These are phyloP conservation scores for Anoplius nigerrimus DNA, from an alignment of 2,888 invertebrate species.

Conservation along the genomic window DNA sequence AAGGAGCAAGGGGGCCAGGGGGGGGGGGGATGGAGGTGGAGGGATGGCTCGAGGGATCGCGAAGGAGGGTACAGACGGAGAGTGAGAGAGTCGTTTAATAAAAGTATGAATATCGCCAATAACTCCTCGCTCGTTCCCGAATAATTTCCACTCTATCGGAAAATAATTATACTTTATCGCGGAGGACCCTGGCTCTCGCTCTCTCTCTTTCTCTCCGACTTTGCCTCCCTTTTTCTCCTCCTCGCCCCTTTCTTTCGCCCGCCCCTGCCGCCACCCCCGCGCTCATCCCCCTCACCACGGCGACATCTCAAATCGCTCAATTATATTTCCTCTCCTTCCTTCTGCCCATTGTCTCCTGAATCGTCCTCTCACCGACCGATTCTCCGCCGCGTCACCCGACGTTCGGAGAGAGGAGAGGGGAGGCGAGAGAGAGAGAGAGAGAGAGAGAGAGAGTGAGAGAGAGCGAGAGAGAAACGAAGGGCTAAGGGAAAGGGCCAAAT, in stretches of 20 bases:
- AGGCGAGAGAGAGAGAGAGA: too few relatives aligned
- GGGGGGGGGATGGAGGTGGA: slow-evolving; percentile 1
- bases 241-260: slow-evolving; percentile 13
- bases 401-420: slow-evolving; percentile 23
- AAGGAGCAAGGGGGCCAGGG: slow-evolving; percentile 5
- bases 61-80: slow-evolving; percentile 31
- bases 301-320: slow-evolving; percentile 71
- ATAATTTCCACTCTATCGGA: slow-evolving; percentile 75
- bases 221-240: neutral
- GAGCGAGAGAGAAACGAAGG: too few relatives aligned
- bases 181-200: slow-evolving; percentile 47
- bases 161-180: slow-evolving; percentile 75
- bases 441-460: too few relatives aligned
- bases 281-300: slow-evolving; percentile 37
- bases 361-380: slow-evolving; percentile 47
- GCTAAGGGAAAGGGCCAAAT: slow-evolving; percentile 1
- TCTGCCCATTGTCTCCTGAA: slow-evolving; percentile 54
- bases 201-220: slow-evolving; percentile 23
- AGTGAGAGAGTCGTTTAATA: slow-evolving; percentile 68
- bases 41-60: slow-evolving; percentile 9
- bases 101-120: slow-evolving; percentile 75
- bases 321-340: slow-evolving; percentile 66
- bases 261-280: slow-evolving; percentile 27
- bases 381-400: slow-evolving; percentile 46
- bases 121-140: slow-evolving; percentile 70